Conservation (phyloP, 2,888 invertebrate genomes). For the Caenorhabditis japonica region DNA sequence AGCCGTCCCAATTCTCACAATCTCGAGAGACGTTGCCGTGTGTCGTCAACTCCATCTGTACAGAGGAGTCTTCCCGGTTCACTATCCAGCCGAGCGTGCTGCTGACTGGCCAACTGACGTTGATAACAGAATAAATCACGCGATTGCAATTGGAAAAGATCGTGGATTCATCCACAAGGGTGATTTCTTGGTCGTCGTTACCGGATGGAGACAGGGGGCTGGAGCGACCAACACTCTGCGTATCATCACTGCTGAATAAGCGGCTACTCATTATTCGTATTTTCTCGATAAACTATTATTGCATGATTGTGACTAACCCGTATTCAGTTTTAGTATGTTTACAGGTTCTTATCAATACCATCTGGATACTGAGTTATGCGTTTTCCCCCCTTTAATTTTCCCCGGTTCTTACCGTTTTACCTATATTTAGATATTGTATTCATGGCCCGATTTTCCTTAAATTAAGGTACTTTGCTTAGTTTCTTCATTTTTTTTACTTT, state of each 20-base stretch:
- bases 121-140: conserved; percentile 80
- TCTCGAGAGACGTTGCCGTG: conserved; percentile 87
- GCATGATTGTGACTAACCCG: conserved; percentile 14
- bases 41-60: conserved; percentile 92
- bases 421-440: conserved; percentile 3
- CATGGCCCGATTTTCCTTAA: conserved; percentile 20
- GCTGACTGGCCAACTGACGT: conserved; percentile 92
- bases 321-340: conserved; percentile 31
- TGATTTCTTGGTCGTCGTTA: conserved; percentile 91
- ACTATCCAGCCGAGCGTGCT: conserved; percentile 81
- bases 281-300: conserved; percentile 11
- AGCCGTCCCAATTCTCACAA: conserved; percentile 92
- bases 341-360: conserved; percentile 15
- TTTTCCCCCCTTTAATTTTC: conserved; percentile 1
- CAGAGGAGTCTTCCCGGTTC: conserved; percentile 90
- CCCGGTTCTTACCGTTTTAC: neutral
- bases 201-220: conserved; percentile 85
- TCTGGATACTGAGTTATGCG: conserved; percentile 14
- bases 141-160: conserved; percentile 81
- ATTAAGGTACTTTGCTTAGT: conserved; percentile 24
- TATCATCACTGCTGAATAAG: conserved; percentile 76
- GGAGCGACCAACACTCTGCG: conserved; percentile 80
- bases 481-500: conserved; percentile 3
- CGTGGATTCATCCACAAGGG: conserved; percentile 89
- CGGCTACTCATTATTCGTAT: conserved; percentile 4